Evolutionary conservation across 2,113 vertebrate genomes (phyloP).

Genomic region (Raphicerus campestris): DNA sequence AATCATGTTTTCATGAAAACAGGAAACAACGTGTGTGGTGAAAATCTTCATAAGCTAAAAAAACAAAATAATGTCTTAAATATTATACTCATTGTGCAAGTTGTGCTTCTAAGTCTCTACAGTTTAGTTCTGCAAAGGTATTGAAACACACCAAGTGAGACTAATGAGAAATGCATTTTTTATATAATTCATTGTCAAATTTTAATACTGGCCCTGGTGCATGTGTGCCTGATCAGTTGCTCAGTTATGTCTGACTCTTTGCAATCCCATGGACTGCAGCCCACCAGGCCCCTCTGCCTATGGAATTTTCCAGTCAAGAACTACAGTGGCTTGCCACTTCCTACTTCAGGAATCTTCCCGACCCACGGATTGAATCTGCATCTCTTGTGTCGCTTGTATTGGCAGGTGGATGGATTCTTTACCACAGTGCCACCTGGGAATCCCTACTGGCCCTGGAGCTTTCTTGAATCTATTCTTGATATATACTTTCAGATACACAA

Average conservation of each 20-base stretch:
- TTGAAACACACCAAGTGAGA: constrained; percentile 22
- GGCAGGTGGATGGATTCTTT: not conserved
- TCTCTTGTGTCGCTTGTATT: not conserved
- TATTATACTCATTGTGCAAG: not conserved
- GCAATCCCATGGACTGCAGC: not conserved
- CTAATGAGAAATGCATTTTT: not conserved
- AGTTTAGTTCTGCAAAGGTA: not conserved
- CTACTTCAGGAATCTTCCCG: not conserved
- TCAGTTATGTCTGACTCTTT: not conserved
- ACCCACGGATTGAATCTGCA: not conserved
- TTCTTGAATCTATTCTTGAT: not conserved
- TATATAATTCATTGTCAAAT: not conserved
- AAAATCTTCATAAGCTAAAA: not conserved
- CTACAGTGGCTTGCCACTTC: not conserved
- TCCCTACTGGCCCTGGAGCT: not conserved
- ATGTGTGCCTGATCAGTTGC: not conserved
- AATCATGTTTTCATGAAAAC: not conserved
- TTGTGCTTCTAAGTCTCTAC: not conserved
- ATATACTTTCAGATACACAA: not conserved
- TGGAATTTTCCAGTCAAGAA: not conserved
- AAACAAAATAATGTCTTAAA: not conserved
- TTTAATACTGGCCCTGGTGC: not conserved
- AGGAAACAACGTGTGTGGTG: not conserved
- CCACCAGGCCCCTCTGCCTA: not conserved
- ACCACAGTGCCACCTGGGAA: not conserved